These are phyloP conservation scores for Caradrina clavipalpis DNA, from an alignment of 2,888 invertebrate genomes.

Conservation along the genomic window DNA sequence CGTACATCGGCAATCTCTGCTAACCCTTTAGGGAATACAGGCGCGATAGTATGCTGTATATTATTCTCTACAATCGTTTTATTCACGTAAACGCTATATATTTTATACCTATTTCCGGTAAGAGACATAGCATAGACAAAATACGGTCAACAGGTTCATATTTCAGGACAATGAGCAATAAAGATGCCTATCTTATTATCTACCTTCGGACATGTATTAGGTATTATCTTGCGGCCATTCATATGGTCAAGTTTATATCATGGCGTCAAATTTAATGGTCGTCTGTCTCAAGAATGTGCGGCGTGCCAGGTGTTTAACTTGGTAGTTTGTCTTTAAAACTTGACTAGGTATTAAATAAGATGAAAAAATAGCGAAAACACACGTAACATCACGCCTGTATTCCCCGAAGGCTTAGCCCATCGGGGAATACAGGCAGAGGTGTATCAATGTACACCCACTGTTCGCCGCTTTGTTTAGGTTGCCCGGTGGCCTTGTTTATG, in stretches of 20 bases:
- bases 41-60: too few relatives aligned
- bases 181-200: neutral
- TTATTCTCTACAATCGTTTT: too few relatives aligned
- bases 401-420: too few relatives aligned
- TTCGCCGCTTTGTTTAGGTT: too few relatives aligned
- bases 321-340: conserved; percentile 6
- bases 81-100: too few relatives aligned
- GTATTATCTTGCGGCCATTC: neutral
- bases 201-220: neutral
- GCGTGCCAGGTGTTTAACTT: conserved; percentile 2
- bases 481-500: too few relatives aligned
- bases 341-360: neutral
- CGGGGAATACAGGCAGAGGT: too few relatives aligned
- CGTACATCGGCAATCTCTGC: too few relatives aligned
- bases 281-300: conserved; percentile 1
- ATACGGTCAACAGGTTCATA: neutral
- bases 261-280: conserved; percentile 17
- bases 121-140: neutral
- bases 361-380: conserved; percentile 8
- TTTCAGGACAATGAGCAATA: conserved; percentile 38
- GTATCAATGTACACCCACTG: too few relatives aligned
- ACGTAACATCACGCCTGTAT: too few relatives aligned
- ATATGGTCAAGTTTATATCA: neutral
- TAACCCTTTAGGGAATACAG: too few relatives aligned
- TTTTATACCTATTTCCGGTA: too few relatives aligned